Base-by-base conservation (phyloP, 2,113 vertebrate species). In the Chlorodrepanis virens region DNA sequence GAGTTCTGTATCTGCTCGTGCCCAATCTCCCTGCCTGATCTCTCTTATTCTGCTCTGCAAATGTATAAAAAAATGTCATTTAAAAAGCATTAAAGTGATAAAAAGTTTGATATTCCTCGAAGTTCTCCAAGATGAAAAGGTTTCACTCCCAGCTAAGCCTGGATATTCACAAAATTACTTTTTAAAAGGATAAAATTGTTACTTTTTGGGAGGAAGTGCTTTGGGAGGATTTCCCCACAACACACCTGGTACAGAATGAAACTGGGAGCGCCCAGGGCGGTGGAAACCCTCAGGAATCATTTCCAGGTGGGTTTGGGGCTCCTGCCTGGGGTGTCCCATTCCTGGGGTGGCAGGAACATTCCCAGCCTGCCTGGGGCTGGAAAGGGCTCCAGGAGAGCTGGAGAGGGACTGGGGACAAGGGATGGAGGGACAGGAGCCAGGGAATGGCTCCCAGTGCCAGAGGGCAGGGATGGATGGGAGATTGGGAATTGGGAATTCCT, bases 261-360 rank as follows among this genome's bases (percentile, higher is more conserved):
- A 1, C 29, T 33, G 23, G 6, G 2, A 47, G 2, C 19, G 28
- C n/a, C 56, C 52, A 22, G 44, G 33, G 11, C 3, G 4, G 1
- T 0, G 14, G 47, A 14, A 5, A 7, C 22, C 18, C 8, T 4
- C 20, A 14, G 31, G 47, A 22, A 67, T 13, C 5, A 25, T 13
- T 53, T 24, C 12, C 39, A 35, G 25, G 3, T 7, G 56, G 39
- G 11, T 42, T 42, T 7, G 3, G 65, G 25, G 45, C 25, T 65
- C 50, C 44, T 28, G 45, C 25, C 29, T 4, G 3, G 54, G 7
- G 5, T 21, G 19, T 27, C 33, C 50, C 10, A 6, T 2, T 44
- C 14, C 25, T 1, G 13, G 28, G 35, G 56, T 56, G 5, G 9
- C 50, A 42, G 49, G 50, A 40, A 39, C 31, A 29, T 47, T 37